Conservation (phyloP, 2,113 vertebrate genomes). For the Gymnogyps californianus region DNA sequence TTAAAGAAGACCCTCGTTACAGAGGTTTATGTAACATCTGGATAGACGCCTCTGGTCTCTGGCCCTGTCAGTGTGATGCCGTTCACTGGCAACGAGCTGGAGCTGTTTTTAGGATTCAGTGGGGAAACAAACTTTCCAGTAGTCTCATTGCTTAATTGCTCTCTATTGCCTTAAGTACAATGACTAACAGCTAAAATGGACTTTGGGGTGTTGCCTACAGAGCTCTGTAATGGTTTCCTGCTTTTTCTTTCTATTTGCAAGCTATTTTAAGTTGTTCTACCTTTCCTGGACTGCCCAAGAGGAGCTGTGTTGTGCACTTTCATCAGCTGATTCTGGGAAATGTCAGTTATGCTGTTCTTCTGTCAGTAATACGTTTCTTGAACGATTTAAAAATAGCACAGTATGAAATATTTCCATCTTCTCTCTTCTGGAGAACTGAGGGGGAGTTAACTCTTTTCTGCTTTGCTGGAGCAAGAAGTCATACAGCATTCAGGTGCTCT, state of each 20-base stretch:
- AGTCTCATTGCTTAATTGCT: neutral
- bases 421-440: conserved; percentile 14
- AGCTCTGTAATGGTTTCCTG: conserved; percentile 7
- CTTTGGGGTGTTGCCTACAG: neutral
- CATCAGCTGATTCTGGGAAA: conserved; percentile 56
- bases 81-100: neutral
- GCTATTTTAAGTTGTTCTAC: conserved; percentile 41
- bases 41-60: neutral
- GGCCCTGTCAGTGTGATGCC: neutral
- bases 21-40: neutral
- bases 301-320: conserved; percentile 25
- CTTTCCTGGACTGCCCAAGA: conserved; percentile 34
- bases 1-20: neutral
- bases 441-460: conserved; percentile 49
- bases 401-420: conserved; percentile 50
- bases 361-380: conserved; percentile 41
- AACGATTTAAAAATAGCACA: conserved; percentile 57
- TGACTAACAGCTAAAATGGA: conserved; percentile 8
- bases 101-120: neutral
- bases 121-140: neutral
- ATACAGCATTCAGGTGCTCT: neutral
- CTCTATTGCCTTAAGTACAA: neutral
- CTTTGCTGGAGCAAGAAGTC: neutral
- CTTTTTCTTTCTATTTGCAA: conserved; percentile 10
- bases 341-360: conserved; percentile 45